phyloP scores from a whole-genome alignment of 2,888 invertebrate genomes.

The Diaperis boleti region DNA sequence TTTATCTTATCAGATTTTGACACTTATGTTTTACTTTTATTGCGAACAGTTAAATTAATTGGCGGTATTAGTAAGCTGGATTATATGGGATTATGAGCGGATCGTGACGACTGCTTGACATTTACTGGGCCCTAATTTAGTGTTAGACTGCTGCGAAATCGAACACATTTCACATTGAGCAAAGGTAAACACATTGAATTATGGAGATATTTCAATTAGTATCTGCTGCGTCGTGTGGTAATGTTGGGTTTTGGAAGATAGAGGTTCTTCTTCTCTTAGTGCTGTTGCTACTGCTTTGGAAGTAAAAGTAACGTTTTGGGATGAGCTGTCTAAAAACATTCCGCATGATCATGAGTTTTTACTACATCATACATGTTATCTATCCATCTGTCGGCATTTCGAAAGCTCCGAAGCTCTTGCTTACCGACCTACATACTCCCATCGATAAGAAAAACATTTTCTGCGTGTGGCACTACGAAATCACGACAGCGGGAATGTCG shows the following conservation, averaged over 20 bases:
- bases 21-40: constrained; percentile 31
- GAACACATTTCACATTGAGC: neutral
- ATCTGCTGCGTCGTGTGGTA: too few species aligned
- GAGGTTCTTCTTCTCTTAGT: too few species aligned
- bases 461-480: constrained; percentile 6
- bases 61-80: constrained; percentile 16
- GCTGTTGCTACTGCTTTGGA: too few species aligned
- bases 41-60: constrained; percentile 23
- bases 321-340: too few species aligned
- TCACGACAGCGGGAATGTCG: constrained; percentile 14
- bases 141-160: neutral
- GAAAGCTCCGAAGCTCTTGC: too few species aligned
- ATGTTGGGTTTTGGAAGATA: too few species aligned
- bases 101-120: constrained; percentile 4
- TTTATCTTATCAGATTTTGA: constrained; percentile 36
- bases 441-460: neutral
- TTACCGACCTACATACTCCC: too few species aligned
- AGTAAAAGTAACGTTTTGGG: too few species aligned
- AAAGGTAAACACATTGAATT: neutral
- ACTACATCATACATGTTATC: too few species aligned
- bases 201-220: neutral
- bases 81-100: constrained; percentile 8
- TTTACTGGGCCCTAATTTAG: constrained; percentile 10
- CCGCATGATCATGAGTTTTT: too few species aligned
- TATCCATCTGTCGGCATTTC: too few species aligned